Percentiles rank a stretch among this genome's conserved stretches.
Evolutionary conservation across 2,888 invertebrate species (phyloP).

Genomic region (Coenonympha glycerion): DNA sequence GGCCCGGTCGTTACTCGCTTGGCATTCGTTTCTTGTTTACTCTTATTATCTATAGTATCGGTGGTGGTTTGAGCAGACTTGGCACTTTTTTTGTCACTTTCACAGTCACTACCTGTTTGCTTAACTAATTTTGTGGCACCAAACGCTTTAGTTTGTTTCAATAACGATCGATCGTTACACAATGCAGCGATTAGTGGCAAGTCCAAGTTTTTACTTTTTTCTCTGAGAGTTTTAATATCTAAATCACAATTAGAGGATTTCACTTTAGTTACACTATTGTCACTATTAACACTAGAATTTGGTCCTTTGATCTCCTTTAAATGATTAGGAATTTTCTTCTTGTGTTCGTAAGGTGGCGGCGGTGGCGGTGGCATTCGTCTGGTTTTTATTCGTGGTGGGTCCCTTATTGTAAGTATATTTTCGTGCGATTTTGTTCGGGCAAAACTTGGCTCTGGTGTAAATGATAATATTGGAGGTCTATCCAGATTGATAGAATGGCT

Average conservation of each 20-base stretch:
- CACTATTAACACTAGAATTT: constrained; percentile 44
- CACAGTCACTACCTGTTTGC: constrained; percentile 61
- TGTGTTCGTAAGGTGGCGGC: constrained; percentile 70
- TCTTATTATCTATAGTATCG: constrained; percentile 65
- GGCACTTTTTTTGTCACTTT: constrained; percentile 64
- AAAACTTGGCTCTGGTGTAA: constrained; percentile 74
- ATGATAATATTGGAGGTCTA: constrained; percentile 78
- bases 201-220: constrained; percentile 92
- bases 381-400: constrained; percentile 69
- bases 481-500: constrained; percentile 80
- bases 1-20: constrained; percentile 82
- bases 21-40: constrained; percentile 68
- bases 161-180: constrained; percentile 92
- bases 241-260: constrained; percentile 70
- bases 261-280: constrained; percentile 49
- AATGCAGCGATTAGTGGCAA: constrained; percentile 94
- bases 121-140: constrained; percentile 81
- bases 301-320: constrained; percentile 49
- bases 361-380: constrained; percentile 75
- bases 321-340: constrained; percentile 75
- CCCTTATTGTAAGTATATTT: constrained; percentile 81
- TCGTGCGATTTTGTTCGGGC: constrained; percentile 86
- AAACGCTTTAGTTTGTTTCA: constrained; percentile 92
- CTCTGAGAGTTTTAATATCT: constrained; percentile 89
- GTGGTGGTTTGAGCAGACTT: constrained; percentile 64